Conservation (phyloP, 2,113 vertebrate genomes). For the Tonatia bakeri region DNA sequence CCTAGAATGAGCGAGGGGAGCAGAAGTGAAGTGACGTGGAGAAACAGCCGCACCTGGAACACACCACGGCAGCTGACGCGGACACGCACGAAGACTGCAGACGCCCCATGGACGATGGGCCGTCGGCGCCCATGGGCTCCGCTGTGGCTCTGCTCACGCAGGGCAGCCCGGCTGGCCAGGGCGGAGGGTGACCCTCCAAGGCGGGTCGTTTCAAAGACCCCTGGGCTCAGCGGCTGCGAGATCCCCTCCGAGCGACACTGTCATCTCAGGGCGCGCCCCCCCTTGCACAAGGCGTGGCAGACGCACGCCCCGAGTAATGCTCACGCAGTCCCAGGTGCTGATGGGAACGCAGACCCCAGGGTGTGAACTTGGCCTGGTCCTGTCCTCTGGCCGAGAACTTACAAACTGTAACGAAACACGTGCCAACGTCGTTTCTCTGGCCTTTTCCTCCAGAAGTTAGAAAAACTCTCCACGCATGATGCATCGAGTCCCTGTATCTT, state of each 20-base stretch:
- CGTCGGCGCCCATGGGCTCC: neutral
- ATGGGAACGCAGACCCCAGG: neutral
- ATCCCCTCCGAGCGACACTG: neutral
- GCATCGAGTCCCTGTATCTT: neutral
- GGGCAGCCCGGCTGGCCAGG: neutral
- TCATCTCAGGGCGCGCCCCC: neutral
- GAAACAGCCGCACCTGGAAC: neutral
- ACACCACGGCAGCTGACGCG: neutral
- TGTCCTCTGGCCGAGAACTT: neutral
- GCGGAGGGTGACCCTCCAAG: neutral
- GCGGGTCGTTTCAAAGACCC: neutral
- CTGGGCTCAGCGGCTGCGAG: neutral
- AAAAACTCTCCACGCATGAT: neutral
- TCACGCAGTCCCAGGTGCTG: neutral
- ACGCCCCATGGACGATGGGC: too few species aligned
- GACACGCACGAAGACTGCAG: neutral
- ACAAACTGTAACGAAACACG: neutral
- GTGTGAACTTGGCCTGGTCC: neutral
- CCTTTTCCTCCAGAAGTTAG: neutral
- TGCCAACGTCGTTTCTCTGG: neutral
- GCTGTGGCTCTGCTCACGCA: neutral
- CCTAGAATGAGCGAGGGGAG: neutral
- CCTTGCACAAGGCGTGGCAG: neutral
- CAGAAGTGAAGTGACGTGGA: neutral
- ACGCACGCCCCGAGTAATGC: neutral